Evolutionary conservation across 2,888 invertebrate species (phyloP).

Genomic region (Coleophora flavipennella): DNA sequence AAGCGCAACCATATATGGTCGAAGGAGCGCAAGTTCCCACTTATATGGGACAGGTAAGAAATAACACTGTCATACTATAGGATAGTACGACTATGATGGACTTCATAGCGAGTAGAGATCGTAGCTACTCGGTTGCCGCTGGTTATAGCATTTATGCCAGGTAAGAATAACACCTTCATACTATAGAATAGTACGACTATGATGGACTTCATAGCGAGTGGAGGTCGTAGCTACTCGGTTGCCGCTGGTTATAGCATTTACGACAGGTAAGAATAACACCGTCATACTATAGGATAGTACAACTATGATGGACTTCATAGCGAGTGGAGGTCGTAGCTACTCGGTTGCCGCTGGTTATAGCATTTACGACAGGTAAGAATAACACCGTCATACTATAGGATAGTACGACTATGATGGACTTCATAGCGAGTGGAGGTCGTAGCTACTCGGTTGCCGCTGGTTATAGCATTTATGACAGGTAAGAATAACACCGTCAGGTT

Average conservation of each 20-base stretch:
- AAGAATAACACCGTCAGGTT: too few relatives aligned
- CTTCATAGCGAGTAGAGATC: neutral
- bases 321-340: too few relatives aligned
- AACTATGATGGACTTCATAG: neutral
- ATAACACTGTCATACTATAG: neutral
- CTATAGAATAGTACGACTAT: neutral
- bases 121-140: too few relatives aligned
- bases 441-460: too few relatives aligned
- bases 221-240: too few relatives aligned
- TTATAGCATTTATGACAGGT: too few relatives aligned
- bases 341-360: too few relatives aligned
- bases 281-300: neutral
- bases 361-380: slow-evolving; percentile 54
- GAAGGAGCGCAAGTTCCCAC: slow-evolving; percentile 53
- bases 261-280: slow-evolving; percentile 45
- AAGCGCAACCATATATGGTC: slow-evolving; percentile 62
- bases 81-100: neutral
- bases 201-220: neutral
- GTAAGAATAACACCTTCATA: slow-evolving; percentile 24
- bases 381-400: neutral
- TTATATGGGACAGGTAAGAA: slow-evolving; percentile 61
- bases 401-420: neutral
- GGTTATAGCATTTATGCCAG: too few relatives aligned
- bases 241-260: too few relatives aligned
- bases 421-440: neutral